Percentiles rank a stretch among this genome's conserved stretches.
These are phyloP conservation scores for Caenorhabditis latens DNA, from an alignment of 1,140 invertebrate genomes.

Conservation along the genomic window DNA sequence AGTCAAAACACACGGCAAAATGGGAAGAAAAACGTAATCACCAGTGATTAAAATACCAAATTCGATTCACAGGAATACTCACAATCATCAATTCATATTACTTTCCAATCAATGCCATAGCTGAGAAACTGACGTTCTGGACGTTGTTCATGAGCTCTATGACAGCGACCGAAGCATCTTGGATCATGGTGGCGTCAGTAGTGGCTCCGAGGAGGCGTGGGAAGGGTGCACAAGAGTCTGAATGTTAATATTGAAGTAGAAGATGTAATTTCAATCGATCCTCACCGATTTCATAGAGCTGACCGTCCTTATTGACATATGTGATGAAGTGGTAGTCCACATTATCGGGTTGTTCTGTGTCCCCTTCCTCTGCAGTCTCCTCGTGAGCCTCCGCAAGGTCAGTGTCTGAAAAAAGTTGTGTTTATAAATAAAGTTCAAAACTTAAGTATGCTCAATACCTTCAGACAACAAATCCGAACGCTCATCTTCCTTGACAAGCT, in stretches of 20 bases:
- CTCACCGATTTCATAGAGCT: slow-evolving; percentile 65
- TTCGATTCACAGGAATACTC: slow-evolving; percentile 11
- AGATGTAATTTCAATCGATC: neutral
- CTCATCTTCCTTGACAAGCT: slow-evolving; percentile 33
- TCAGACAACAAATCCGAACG: slow-evolving; percentile 19
- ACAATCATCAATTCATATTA: neutral
- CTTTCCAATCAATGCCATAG: slow-evolving; percentile 63
- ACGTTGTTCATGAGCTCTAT: slow-evolving; percentile 65
- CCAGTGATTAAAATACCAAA: neutral
- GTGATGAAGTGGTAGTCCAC: slow-evolving; percentile 69
- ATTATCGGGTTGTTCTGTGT: slow-evolving; percentile 47
- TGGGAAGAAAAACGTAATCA: neutral
- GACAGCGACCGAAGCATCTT: slow-evolving; percentile 61
- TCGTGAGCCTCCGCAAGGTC: slow-evolving; percentile 39
- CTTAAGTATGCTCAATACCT: neutral
- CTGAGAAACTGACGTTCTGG: slow-evolving; percentile 59
- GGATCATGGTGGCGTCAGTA: slow-evolving; percentile 44
- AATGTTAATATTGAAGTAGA: neutral
- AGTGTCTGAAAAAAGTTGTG: slow-evolving; percentile 45
- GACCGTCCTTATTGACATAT: slow-evolving; percentile 62
- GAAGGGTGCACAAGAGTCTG: slow-evolving; percentile 62
- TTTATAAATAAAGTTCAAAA: neutral
- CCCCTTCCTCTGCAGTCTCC: slow-evolving; percentile 50
- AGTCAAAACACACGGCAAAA: neutral
- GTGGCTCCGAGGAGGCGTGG: slow-evolving; percentile 59